These are phyloP conservation scores for Rhineura floridana DNA, from an alignment of 2,113 vertebrate species.

Conservation along the genomic window DNA sequence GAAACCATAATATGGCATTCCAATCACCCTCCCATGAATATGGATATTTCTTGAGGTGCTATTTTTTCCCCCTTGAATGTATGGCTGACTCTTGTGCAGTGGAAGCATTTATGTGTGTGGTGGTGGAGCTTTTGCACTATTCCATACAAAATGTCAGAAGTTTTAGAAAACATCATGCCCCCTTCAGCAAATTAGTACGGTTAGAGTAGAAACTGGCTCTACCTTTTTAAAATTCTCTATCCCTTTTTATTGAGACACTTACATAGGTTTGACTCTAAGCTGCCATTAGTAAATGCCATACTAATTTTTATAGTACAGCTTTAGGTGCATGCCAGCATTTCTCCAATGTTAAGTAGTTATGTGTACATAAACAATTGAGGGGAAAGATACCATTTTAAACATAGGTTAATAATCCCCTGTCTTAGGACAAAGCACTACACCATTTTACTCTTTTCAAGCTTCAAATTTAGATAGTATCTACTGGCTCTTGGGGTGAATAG, in stretches of 20 bases:
- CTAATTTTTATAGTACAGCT: neutral
- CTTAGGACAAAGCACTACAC: neutral
- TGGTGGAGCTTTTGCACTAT: too few species aligned
- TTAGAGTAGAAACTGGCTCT: too few species aligned
- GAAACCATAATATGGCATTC: neutral
- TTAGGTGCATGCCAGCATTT: too few species aligned
- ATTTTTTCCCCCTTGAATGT: neutral
- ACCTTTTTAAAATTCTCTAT: too few species aligned
- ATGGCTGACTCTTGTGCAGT: neutral
- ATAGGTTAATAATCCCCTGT: neutral
- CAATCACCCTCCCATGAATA: neutral
- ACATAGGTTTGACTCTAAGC: too few species aligned
- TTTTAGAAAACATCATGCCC: neutral
- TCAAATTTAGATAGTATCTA: slow-evolving; percentile 40
- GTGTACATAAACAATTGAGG: neutral
- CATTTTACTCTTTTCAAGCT: slow-evolving; percentile 17
- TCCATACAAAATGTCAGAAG: neutral
- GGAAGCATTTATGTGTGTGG: neutral
- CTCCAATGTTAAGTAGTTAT: neutral
- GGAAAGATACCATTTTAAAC: neutral
- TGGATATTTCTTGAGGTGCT: neutral
- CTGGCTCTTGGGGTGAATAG: slow-evolving; percentile 37
- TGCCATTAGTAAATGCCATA: neutral
- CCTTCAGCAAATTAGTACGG: neutral
- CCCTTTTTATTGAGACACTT: too few species aligned